Conservation (phyloP, 2,113 vertebrate genomes). For the Euleptes europaea region DNA sequence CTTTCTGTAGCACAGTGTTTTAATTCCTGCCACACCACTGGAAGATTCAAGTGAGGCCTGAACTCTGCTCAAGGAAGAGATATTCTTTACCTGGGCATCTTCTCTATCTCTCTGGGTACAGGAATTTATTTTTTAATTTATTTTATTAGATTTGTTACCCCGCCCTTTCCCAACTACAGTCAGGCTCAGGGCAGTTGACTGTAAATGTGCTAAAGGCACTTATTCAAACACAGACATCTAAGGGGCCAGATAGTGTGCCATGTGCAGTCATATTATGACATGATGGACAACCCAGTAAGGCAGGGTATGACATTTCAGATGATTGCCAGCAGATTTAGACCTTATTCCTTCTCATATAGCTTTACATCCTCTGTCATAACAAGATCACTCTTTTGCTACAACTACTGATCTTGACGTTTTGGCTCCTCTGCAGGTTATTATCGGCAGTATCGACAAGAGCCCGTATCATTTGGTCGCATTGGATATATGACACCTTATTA, state of each 20-base stretch:
- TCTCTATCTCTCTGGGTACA: neutral
- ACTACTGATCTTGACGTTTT: accelerated
- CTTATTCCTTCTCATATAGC: conserved; percentile 3
- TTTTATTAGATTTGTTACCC: too few relatives aligned
- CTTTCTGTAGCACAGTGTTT: neutral
- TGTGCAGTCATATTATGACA: neutral
- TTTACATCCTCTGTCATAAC: neutral
- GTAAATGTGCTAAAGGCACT: neutral
- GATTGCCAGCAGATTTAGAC: neutral
- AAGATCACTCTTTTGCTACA: neutral
- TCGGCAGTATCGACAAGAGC: conserved; percentile 94
- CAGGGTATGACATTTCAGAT: neutral
- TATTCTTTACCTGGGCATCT: neutral
- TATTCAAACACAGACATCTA: neutral
- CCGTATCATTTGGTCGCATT: conserved; percentile 89
- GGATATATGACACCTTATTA: conserved; percentile 88
- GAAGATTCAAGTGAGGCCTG: neutral
- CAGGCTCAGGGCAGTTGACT: too few relatives aligned
- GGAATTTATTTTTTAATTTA: too few relatives aligned
- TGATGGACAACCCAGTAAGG: neutral
- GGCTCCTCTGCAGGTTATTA: conserved; percentile 80
- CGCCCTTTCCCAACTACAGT: too few relatives aligned
- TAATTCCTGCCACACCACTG: neutral
- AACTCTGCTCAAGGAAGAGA: neutral
- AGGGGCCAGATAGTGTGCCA: neutral